Evolutionary conservation across 2,797 vertebrate genomes (phyloP).

Genomic region (Emydoidea blandingii): DNA sequence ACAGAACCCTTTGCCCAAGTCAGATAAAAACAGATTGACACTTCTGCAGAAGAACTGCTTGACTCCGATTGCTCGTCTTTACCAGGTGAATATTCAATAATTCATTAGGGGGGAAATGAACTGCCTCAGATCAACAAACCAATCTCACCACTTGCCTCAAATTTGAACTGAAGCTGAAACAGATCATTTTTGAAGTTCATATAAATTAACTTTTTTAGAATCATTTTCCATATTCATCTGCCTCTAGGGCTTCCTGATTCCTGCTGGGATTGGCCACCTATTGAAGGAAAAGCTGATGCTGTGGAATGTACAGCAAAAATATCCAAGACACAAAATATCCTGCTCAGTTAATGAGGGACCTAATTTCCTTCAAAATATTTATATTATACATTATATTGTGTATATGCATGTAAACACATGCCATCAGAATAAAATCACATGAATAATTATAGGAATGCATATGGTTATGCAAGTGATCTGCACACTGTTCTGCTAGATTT

Average conservation of each 20-base stretch:
- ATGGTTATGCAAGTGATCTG: not conserved
- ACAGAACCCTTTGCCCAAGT: fast-evolving
- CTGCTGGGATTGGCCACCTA: not conserved
- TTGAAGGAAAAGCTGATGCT: not conserved
- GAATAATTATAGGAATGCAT: not conserved
- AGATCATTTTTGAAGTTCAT: not conserved
- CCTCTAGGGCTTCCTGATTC: not conserved
- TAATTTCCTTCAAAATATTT: not conserved
- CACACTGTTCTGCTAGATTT: not conserved
- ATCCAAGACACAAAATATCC: not conserved
- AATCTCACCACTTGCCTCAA: not conserved
- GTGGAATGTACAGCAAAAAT: not conserved
- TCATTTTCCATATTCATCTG: not conserved
- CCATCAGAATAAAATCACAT: not conserved
- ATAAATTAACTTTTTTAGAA: not conserved
- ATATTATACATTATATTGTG: not conserved
- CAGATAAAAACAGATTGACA: not conserved
- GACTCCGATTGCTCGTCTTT: not conserved
- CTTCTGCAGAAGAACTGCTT: not conserved
- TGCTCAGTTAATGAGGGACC: not conserved
- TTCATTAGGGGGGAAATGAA: not conserved
- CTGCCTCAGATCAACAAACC: fast-evolving
- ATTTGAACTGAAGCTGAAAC: not conserved
- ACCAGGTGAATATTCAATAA: not conserved
- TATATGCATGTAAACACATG: not conserved